Percentiles rank a stretch among this genome's conserved stretches.
These are phyloP conservation scores for Cremastinae sp. DNA, from an alignment of 2,888 invertebrate genomes.

Conservation along the genomic window DNA sequence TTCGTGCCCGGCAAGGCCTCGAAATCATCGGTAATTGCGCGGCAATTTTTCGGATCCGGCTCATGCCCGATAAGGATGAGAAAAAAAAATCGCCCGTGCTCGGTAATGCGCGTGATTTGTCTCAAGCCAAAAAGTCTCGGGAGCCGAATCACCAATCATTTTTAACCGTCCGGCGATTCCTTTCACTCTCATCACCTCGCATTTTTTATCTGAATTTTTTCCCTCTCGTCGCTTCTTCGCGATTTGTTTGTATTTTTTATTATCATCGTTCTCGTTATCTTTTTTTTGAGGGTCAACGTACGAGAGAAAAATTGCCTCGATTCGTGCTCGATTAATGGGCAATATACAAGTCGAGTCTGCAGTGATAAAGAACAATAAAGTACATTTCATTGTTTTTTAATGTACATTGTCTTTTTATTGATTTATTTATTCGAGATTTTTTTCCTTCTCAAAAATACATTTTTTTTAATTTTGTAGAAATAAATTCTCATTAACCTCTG, in stretches of 20 bases:
- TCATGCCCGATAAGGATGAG: not conserved
- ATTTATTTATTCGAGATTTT: too few species aligned
- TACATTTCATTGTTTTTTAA: too few species aligned
- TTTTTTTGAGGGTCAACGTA: not conserved
- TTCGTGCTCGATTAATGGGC: constrained; percentile 27
- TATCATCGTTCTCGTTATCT: constrained; percentile 5
- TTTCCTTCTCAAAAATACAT: too few species aligned
- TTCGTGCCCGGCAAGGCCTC: not conserved
- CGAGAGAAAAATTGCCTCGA: constrained; percentile 14
- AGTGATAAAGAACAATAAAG: constrained; percentile 33
- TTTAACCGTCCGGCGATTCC: not conserved
- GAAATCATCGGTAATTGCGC: constrained; percentile 45
- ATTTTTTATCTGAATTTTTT: not conserved
- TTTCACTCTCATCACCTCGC: constrained; percentile 17
- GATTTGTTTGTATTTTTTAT: constrained; percentile 4
- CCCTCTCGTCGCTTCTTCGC: not conserved
- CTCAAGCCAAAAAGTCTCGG: not conserved
- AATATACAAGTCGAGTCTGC: constrained; percentile 21
- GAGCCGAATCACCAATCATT: not conserved
- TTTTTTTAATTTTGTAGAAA: too few species aligned
- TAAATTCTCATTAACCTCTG: too few species aligned
- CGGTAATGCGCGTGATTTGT: constrained; percentile 18
- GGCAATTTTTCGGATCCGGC: constrained; percentile 2
- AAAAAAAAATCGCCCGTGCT: not conserved
- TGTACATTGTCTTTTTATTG: too few species aligned